Base-by-base conservation (phyloP, 2,888 invertebrate genomes). In the Drosophila sordidapex region DNA sequence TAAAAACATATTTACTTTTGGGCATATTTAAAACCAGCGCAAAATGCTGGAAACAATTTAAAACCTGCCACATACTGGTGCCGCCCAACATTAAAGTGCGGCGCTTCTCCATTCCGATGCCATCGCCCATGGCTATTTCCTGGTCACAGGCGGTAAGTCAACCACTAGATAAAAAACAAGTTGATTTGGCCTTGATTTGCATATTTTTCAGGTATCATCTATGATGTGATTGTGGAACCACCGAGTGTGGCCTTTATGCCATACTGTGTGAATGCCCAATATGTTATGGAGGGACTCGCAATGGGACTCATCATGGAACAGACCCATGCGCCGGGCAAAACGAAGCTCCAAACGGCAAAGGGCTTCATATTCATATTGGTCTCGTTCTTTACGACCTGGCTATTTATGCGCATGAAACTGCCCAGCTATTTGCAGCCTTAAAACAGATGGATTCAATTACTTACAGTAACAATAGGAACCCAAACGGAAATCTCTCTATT, bases 281-380 rank as follows among this genome's bases (percentile, higher is more conserved):
- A 99, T 92, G 99, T 99, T 66, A 99, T 99, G 98, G 99, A 99
- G 94, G 99, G 99, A 0, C 94, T 99, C 74, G 99, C 99, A n/a
- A n/a, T n/a, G n/a, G n/a, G n/a, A n/a, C n/a, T n/a, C n/a, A n/a
- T n/a, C n/a, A n/a, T n/a, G n/a, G n/a, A n/a, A n/a, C n/a, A n/a
- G n/a, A n/a, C n/a, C n/a, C n/a, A n/a, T n/a, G 87, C 98, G 98
- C 0, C 97, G 97, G 99, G 25, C 25, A 25, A 25, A 25, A 25
- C 25, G 25, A 25, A 25, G 75, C 94, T 99, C 53, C 95, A 99
- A 27, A 93, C 93, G 0, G 91, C 93, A 70, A 96, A 99, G 75
- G 99, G 98, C 49, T 98, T 98, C 91, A 95, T 98, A 51, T 97
- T 97, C 90, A 97, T 99, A 73, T 93, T 98, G 36, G 96, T 99